Evolutionary conservation across 1,140 invertebrate genomes (phyloP).

Genomic region (Drosophila yakuba): DNA sequence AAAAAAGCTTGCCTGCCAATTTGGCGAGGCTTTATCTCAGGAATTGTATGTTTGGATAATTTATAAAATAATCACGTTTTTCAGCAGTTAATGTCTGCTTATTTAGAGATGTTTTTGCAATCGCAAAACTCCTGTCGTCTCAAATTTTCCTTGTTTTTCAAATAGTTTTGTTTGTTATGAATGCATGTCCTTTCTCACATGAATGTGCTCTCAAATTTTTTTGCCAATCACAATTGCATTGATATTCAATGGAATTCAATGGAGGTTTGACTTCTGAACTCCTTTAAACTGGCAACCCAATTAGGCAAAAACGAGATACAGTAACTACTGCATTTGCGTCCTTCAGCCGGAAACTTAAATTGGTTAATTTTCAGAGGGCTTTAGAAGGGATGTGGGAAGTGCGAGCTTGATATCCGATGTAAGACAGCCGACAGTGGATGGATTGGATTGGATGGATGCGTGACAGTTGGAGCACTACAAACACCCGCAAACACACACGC

Average conservation of each 20-base stretch:
- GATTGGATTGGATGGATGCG: conserved; percentile 71
- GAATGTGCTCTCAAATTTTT: no score
- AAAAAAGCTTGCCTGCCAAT: conserved; percentile 18
- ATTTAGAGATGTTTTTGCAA: no score
- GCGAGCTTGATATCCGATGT: conserved; percentile 33
- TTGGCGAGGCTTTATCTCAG: background rate
- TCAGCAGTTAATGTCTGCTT: no score
- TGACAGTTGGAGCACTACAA: conserved; percentile 64
- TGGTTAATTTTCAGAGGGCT: conserved; percentile 33
- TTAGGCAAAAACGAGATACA: background rate
- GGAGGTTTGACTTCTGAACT: no score
- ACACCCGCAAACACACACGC: conserved; percentile 28
- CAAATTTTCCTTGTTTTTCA: no score
- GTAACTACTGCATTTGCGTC: background rate
- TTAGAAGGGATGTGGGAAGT: background rate
- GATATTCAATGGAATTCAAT: no score
- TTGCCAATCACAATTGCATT: no score
- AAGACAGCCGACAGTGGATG: conserved; percentile 55
- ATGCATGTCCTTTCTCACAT: no score
- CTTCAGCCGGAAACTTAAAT: conserved; percentile 25
- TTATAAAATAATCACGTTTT: no score
- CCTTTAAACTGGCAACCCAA: background rate
- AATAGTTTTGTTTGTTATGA: no score
- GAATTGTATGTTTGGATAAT: background rate
- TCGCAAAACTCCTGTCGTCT: no score